These are phyloP conservation scores for Acleris holmiana DNA, from an alignment of 2,888 invertebrate species.

Conservation along the genomic window DNA sequence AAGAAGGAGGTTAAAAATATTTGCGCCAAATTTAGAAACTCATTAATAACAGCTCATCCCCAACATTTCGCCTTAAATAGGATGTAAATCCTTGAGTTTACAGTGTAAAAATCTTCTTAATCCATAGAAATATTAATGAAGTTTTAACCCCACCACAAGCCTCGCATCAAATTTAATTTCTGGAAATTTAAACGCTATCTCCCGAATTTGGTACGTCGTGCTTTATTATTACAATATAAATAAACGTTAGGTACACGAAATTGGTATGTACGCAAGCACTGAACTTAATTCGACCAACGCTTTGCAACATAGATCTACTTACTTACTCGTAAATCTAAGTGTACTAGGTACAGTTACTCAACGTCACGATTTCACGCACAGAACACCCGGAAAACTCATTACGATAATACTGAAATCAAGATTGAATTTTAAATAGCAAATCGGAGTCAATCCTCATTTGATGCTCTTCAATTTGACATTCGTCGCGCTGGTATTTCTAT, in stretches of 20 bases:
- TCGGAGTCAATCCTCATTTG: conserved; percentile 38
- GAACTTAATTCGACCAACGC: conserved; percentile 3
- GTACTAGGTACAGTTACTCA: not conserved
- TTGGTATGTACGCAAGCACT: not conserved
- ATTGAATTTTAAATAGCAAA: conserved; percentile 27
- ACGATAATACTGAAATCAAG: conserved; percentile 18
- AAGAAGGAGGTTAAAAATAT: conserved; percentile 32
- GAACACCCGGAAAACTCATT: conserved; percentile 10
- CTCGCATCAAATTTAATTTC: too few relatives aligned
- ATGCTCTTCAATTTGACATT: conserved; percentile 47
- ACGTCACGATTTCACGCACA: conserved; percentile 5
- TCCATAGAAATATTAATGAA: too few relatives aligned
- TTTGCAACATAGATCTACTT: not conserved
- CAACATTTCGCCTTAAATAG: conserved; percentile 11
- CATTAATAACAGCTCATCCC: conserved; percentile 31
- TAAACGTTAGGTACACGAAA: too few relatives aligned
- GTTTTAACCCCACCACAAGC: too few relatives aligned
- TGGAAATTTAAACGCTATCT: too few relatives aligned
- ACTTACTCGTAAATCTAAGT: not conserved
- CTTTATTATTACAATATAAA: too few relatives aligned
- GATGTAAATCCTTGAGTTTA: conserved; percentile 1
- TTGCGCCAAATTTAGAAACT: conserved; percentile 28
- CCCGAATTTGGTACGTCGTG: too few relatives aligned
- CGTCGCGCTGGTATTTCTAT: conserved; percentile 53
- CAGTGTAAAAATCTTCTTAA: too few relatives aligned